Evolutionary conservation across 2,797 vertebrate species (phyloP), one percentile per base, ranked within the genome.

Genomic region (Fistularia tabacaria): DNA sequence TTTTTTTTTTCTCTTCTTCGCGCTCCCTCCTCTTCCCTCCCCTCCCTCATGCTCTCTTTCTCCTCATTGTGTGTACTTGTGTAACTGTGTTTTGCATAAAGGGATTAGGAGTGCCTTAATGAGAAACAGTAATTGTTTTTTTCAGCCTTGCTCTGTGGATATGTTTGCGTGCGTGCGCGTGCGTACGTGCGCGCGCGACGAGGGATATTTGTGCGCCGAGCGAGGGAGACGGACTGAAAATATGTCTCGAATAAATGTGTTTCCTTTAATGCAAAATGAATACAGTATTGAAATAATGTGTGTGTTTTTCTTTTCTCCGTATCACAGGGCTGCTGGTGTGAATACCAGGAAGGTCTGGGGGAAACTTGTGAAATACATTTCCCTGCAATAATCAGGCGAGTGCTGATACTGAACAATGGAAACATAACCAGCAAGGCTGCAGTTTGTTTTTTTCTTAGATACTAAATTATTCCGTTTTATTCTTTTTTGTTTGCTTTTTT

Each of bases 41-140:
- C 58, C 74, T 78, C 66, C 71, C 78, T 77, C 79, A 68, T 74
- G 84, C 84, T 86, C 82, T 86, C 85, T 88, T 85, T 87, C 83
- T 82, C 75, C 94, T 94, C 93, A 95, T 98, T 99, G 96, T 99
- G 95, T 94, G 92, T 93, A 98, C 95, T 97, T 96, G 95, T 98
- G 95, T 94, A 94, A 95, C 96, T 94, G 94, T 93, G 95, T 97
- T 99, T 96, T 93, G 93, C 94, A 98, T 97, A 96, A 98, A 97
- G 94, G 95, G 96, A 99, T 99, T 99, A 98, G 93, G 94, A 94
- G 95, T 92, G 94, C 94, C 98, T 99, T 96, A 98, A 98, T 98
- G 94, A 95, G 94, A 96, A 96, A 95, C 94, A 94, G 92, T 98
- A 97, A 96, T 98, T 91, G 90, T 92, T 91, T 91, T 56, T 89